A percentile compares a stretch with the other conserved stretches of the same genome.
These are phyloP conservation scores for Archips xylosteana DNA, from an alignment of 2,888 invertebrate species.

Conservation along the genomic window DNA sequence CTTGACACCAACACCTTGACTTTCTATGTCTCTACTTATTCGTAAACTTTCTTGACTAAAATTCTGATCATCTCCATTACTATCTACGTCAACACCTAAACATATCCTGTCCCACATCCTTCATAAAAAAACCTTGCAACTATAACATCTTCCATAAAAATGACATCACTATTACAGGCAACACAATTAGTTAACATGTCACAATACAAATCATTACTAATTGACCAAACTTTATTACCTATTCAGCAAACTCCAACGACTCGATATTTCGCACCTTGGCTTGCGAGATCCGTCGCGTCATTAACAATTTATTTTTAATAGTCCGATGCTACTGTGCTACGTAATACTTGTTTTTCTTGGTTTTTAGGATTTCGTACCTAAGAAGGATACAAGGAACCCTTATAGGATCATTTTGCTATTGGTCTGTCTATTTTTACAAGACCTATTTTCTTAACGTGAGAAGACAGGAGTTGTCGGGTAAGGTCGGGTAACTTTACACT, in stretches of 20 bases:
- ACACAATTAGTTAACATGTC: conserved; percentile 24
- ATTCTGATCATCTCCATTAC: not conserved
- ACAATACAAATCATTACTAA: conserved; percentile 42
- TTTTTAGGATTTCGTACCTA: not conserved
- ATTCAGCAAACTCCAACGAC: conserved; percentile 42
- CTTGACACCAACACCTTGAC: no score
- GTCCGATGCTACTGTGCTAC: not conserved
- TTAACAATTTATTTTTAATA: not conserved
- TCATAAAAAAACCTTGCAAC: conserved; percentile 4
- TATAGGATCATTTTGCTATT: no score
- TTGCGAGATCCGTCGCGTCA: conserved; percentile 6
- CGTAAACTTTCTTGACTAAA: no score
- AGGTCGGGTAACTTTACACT: no score
- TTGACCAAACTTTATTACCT: conserved; percentile 40
- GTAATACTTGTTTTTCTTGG: not conserved
- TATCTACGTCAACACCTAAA: conserved; percentile 6
- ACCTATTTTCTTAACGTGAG: no score
- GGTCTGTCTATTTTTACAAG: no score
- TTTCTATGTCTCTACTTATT: no score
- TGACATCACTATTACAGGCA: conserved; percentile 36
- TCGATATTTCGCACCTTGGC: conserved; percentile 32
- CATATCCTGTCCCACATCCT: conserved; percentile 35
- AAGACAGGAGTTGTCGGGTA: no score
- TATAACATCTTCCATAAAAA: conserved; percentile 19
- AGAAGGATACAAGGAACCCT: no score